Conservation (phyloP, 2,113 vertebrate genomes). For the Pantherophis guttatus region DNA sequence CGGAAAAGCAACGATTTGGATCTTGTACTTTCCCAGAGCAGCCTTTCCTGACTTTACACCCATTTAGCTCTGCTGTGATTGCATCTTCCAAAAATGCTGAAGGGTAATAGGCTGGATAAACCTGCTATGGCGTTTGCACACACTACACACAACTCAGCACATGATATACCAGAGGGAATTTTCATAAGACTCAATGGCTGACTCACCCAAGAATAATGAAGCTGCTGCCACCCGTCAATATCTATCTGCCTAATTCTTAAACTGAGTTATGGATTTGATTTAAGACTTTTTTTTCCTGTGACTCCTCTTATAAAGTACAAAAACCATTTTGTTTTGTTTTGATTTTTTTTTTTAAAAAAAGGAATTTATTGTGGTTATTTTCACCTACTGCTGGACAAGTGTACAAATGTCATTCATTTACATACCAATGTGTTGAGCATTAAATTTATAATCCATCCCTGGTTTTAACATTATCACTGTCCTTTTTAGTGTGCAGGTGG, state of each 20-base stretch:
- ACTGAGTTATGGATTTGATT: background rate
- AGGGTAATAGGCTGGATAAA: background rate
- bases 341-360: constrained; percentile 62
- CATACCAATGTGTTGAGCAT: constrained; percentile 56
- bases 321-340: background rate
- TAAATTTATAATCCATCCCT: constrained; percentile 67
- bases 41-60: background rate
- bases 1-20: background rate
- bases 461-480: constrained; percentile 64
- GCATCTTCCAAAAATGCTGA: background rate
- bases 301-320: background rate
- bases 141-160: background rate
- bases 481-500: constrained; percentile 66
- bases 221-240: background rate
- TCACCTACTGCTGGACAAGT: constrained; percentile 63
- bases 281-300: background rate
- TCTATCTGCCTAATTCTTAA: background rate
- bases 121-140: background rate
- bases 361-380: constrained; percentile 72
- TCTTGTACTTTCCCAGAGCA: background rate
- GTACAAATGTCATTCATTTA: constrained; percentile 81
- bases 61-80: background rate
- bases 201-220: background rate
- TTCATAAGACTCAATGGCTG: background rate
- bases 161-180: background rate